A percentile compares a stretch with the other conserved stretches of the same genome.
Conservation (phyloP, 2,797 vertebrate genomes). For the Intellagama lesueurii region DNA sequence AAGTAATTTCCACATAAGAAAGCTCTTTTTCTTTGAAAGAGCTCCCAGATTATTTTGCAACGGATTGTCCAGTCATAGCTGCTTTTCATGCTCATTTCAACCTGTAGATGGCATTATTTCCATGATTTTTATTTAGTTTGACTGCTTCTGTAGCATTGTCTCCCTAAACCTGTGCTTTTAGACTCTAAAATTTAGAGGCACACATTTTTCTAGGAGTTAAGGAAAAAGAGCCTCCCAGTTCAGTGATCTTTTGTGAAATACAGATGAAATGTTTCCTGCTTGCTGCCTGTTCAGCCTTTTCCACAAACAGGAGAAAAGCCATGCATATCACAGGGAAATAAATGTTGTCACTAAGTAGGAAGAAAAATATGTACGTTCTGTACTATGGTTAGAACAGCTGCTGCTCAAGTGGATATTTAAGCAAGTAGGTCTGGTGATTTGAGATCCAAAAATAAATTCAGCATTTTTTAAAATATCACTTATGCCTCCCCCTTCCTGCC, state of each 20-base stretch:
- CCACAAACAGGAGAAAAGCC: neutral
- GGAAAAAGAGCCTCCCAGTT: neutral
- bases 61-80: no score
- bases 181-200: neutral
- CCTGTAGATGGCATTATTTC: conserved; percentile 1
- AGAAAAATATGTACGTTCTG: neutral
- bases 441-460: conserved; percentile 4
- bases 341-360: neutral
- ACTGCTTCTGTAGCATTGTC: neutral
- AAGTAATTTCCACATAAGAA: neutral
- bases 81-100: neutral
- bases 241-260: neutral
- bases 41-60: neutral
- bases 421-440: neutral
- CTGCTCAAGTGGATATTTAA: conserved; percentile 19
- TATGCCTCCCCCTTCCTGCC: neutral
- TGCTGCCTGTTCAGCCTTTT: conserved; percentile 8
- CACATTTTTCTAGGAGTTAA: neutral
- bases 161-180: neutral
- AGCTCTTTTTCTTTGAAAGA: neutral
- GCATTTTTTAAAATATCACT: conserved; percentile 8
- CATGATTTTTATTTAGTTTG: neutral
- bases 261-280: neutral
- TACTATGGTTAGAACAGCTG: neutral
- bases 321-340: conserved; percentile 19